Evolutionary conservation across 2,888 invertebrate genomes (phyloP).

Genomic region (Sarcophaga rosellei): DNA sequence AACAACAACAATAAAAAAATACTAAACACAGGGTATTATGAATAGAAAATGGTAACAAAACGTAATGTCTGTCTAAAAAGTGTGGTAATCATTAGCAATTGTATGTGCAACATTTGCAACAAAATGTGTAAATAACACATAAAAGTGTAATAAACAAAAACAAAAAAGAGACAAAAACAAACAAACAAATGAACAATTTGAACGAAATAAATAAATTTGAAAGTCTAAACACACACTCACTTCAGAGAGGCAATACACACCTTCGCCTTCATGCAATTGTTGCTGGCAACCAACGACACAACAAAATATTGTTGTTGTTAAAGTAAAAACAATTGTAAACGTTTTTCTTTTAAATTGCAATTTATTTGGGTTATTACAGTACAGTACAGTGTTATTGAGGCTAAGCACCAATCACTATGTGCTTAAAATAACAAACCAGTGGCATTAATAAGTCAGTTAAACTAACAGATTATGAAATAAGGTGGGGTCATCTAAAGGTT

Average conservation of each 20-base stretch:
- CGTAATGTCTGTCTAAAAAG: slow-evolving; percentile 38
- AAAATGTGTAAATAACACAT: slow-evolving; percentile 27
- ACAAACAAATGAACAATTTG: background rate
- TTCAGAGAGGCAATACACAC: background rate
- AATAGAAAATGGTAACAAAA: slow-evolving; percentile 47
- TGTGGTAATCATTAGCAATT: slow-evolving; percentile 59
- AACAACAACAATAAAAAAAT: background rate
- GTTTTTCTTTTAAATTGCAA: background rate
- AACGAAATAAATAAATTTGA: slow-evolving; percentile 24
- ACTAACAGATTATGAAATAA: background rate
- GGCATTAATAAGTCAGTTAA: background rate
- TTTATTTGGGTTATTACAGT: background rate
- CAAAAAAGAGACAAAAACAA: too few relatives aligned
- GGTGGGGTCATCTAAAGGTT: too few relatives aligned
- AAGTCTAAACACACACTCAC: slow-evolving; percentile 13
- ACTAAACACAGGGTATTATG: background rate
- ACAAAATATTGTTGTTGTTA: background rate
- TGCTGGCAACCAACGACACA: background rate
- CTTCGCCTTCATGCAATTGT: slow-evolving; percentile 8
- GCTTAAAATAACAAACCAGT: background rate
- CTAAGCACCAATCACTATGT: background rate
- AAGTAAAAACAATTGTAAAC: background rate
- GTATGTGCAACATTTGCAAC: slow-evolving; percentile 57
- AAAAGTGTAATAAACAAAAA: background rate
- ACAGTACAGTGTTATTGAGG: background rate